Evolutionary conservation across 2,888 invertebrate species (phyloP), one percentile per base, ranked within the genome.

Genomic region (Aphidius colemani): DNA sequence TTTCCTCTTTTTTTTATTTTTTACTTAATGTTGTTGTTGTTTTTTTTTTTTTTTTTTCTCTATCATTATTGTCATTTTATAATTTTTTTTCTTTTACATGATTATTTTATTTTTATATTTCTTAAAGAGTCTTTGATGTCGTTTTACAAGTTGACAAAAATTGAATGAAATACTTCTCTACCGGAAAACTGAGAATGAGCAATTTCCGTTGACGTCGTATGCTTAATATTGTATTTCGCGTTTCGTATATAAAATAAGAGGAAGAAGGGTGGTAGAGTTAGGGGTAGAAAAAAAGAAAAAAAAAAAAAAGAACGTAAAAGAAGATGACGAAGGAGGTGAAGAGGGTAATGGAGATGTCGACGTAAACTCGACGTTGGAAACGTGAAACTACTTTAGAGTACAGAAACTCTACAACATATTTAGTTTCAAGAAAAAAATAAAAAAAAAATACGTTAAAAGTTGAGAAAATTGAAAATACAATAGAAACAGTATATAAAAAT

Each of bases 271-370:
- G 30, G 50, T 9, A 51, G 44, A 41, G 41, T 3, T 43, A 40
- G 49, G 10, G 57, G 41, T 13, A 39, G 9, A 59, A 10, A 44
- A 18, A 41, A 50, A 39, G 18, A 46, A 8, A 6, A 18, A 9
- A 49, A 30, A 13, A 40, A 40, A 39, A 30, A 13, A 40, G 18
- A 39, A 30, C 13, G 40, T 41, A 46, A 30, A 30, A 8, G 30
- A 13, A 49, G 39, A 11, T 44, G 44, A 55, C 13, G 18, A 11
- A 9, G 62, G 45, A 13, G 53, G 41, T 48, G 43, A 48, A 48
- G 46, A 55, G 43, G 59, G 41, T 51, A 61, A 65, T 60, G 61
- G 59, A 63, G 63, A 63, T 63, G 46, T 46, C 53, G 58, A 63
- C 51, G 53, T 63, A 51, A 61, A 67, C 63, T 39, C 55, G 50